These are phyloP conservation scores for Stichopus horrens DNA, from an alignment of 53 echinoderm and acorn worm species.

Conservation along the genomic window DNA sequence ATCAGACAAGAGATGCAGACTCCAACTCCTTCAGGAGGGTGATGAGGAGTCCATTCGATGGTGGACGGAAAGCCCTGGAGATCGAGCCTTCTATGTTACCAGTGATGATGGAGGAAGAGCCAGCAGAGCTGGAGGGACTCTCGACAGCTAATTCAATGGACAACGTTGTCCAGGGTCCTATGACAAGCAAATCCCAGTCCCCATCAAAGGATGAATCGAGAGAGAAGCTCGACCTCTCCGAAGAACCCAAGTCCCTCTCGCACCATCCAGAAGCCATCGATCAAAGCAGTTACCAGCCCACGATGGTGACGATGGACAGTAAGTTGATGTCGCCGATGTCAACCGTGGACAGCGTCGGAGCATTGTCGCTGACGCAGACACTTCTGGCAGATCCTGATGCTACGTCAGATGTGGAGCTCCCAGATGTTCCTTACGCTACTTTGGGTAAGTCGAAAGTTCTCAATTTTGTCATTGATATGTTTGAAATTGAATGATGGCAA, in stretches of 20 bases:
- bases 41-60: constrained; percentile 17
- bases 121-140: neutral
- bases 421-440: constrained; percentile 79
- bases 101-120: constrained; percentile 38
- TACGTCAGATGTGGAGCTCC: constrained; percentile 72
- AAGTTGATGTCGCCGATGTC: constrained; percentile 51
- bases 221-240: neutral
- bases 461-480: neutral
- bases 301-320: constrained; percentile 30
- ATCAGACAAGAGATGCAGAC: neutral
- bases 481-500: too few species aligned
- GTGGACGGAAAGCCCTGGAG: constrained; percentile 21
- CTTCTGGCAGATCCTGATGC: constrained; percentile 64
- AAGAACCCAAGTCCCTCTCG: neutral
- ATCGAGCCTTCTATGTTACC: constrained; percentile 46
- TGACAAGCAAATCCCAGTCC: too few species aligned
- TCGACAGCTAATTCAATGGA: constrained; percentile 5
- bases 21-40: neutral
- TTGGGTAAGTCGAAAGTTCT: constrained; percentile 59
- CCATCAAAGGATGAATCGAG: neutral
- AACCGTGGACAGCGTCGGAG: constrained; percentile 67
- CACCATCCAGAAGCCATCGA: neutral
- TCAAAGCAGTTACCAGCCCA: constrained; percentile 29
- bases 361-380: constrained; percentile 51
- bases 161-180: neutral